Conservation (phyloP, 2,888 invertebrate genomes). For the Drosophila bunnanda region DNA sequence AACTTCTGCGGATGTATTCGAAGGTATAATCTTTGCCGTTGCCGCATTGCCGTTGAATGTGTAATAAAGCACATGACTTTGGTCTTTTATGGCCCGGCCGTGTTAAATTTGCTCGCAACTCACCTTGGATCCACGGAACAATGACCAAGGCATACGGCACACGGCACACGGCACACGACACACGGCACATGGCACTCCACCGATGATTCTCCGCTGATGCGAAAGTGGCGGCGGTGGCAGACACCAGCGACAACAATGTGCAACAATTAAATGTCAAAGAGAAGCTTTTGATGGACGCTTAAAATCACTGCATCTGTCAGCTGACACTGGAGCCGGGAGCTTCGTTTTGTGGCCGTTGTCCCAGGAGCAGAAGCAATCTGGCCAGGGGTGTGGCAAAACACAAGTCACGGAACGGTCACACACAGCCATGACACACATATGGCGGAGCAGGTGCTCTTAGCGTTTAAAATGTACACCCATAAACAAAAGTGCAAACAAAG, state of each 20-base stretch:
- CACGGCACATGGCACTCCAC: not conserved
- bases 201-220: constrained; percentile 14
- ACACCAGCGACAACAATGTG: constrained; percentile 57
- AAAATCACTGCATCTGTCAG: constrained; percentile 75
- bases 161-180: not conserved
- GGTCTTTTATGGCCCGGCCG: constrained; percentile 59
- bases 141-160: constrained; percentile 25
- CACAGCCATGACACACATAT: constrained; percentile 24
- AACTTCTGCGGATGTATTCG: constrained; percentile 21
- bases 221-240: constrained; percentile 18
- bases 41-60: constrained; percentile 76
- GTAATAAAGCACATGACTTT: constrained; percentile 73
- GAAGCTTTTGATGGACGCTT: constrained; percentile 76
- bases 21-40: constrained; percentile 65
- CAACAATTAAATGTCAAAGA: constrained; percentile 77
- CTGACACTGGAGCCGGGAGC: constrained; percentile 46
- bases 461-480: constrained; percentile 80
- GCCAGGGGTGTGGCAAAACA: constrained; percentile 14
- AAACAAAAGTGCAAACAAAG: constrained; percentile 80
- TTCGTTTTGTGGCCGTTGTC: constrained; percentile 39
- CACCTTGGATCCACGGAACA: constrained; percentile 58
- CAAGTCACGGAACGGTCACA: constrained; percentile 56
- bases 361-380: constrained; percentile 15
- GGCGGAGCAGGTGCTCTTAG: constrained; percentile 49
- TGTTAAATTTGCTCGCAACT: constrained; percentile 54